These are phyloP conservation scores for Anoplopoma fimbria DNA, from an alignment of 2,113 vertebrate genomes.

Conservation along the genomic window DNA sequence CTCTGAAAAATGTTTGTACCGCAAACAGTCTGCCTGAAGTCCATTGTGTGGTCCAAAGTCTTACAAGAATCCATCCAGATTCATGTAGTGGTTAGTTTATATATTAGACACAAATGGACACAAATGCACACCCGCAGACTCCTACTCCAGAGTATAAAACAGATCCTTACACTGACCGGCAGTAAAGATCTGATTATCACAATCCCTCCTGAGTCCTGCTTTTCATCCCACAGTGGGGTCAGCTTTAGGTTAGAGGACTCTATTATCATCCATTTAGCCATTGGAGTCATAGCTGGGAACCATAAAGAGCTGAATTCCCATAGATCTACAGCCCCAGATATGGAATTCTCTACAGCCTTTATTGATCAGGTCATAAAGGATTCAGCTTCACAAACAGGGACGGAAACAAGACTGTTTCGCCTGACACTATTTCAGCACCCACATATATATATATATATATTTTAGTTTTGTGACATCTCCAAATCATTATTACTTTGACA, in stretches of 20 bases:
- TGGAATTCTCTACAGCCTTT: conserved; percentile 20
- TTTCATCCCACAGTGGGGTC: conserved; percentile 55
- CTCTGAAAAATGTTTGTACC: conserved; percentile 35
- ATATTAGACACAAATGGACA: conserved; percentile 16
- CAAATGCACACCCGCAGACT: conserved; percentile 9
- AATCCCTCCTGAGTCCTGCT: conserved; percentile 28
- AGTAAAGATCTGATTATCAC: conserved; percentile 49
- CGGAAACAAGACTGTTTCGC: conserved; percentile 41
- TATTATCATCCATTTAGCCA: conserved; percentile 53
- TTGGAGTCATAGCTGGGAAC: conserved; percentile 49
- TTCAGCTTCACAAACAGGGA: conserved; percentile 33
- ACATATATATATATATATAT: conserved; percentile 7
- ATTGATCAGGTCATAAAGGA: conserved; percentile 67
- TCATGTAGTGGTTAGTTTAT: conserved; percentile 10
- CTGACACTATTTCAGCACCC: conserved; percentile 17
- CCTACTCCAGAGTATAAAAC: background rate
- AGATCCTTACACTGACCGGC: conserved; percentile 28
- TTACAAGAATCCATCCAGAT: conserved; percentile 24
- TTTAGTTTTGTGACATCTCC: conserved; percentile 7
- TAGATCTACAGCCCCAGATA: conserved; percentile 53
- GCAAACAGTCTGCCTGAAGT: background rate
- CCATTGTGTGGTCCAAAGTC: conserved; percentile 1
- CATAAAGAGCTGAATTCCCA: conserved; percentile 58
- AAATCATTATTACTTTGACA: background rate
- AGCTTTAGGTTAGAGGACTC: conserved; percentile 60